These are phyloP conservation scores for Prorops nasuta DNA, from an alignment of 1,140 invertebrate genomes.

Conservation along the genomic window DNA sequence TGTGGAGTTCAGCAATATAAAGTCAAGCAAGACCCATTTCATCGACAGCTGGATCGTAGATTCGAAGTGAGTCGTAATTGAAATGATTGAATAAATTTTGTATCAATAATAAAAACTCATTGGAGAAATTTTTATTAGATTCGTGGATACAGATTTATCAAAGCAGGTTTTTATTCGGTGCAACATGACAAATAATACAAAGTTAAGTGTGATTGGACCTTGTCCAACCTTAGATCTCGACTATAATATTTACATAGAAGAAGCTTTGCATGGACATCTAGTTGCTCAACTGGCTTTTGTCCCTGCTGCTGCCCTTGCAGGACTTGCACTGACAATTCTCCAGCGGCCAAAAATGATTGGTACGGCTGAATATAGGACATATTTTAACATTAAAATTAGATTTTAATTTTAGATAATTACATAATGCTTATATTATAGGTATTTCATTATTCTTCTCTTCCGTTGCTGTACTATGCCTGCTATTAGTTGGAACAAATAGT, in stretches of 20 bases:
- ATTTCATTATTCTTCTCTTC: conserved; percentile 45
- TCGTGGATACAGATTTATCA: conserved; percentile 58
- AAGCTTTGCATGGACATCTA: conserved; percentile 44
- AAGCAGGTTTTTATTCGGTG: conserved; percentile 54
- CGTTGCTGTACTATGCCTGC: conserved; percentile 36
- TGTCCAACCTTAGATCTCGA: conserved; percentile 49
- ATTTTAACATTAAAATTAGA: not conserved
- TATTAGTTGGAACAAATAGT: conserved; percentile 36
- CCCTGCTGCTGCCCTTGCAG: conserved; percentile 41
- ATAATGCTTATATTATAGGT: conserved; percentile 22
- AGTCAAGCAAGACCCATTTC: conserved; percentile 58
- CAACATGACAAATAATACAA: conserved; percentile 53
- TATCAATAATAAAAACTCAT: no score
- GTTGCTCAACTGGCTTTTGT: conserved; percentile 45
- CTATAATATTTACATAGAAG: conserved; percentile 51
- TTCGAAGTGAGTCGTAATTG: conserved; percentile 44
- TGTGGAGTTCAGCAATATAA: conserved; percentile 57
- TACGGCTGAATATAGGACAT: conserved; percentile 12
- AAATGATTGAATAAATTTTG: conserved; percentile 1
- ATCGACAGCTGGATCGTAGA: conserved; percentile 52
- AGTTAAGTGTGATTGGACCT: conserved; percentile 40
- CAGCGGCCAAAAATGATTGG: conserved; percentile 47
- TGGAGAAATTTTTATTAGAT: conserved; percentile 48
- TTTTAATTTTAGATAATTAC: not conserved
- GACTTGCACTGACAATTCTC: conserved; percentile 37